phyloP scores from a whole-genome alignment of 2,888 invertebrate species.

The Caenorhabditis auriculariae region DNA sequence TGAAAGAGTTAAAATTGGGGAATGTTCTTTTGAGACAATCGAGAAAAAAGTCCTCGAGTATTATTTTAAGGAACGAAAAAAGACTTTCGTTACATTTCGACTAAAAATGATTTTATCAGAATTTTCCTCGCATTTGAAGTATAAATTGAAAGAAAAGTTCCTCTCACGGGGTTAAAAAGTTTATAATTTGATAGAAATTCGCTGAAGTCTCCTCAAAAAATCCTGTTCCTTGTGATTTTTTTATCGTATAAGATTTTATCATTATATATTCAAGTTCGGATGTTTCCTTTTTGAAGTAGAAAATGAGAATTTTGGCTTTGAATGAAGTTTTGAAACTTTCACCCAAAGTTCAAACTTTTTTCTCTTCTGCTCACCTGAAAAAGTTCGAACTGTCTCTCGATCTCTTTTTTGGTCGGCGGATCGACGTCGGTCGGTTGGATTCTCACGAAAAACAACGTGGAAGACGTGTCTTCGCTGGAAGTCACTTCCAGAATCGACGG shows the following conservation, averaged over 20 bases:
- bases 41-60: not conserved
- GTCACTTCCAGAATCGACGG: too few species aligned
- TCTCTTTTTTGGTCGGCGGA: conserved; percentile 1
- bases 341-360: too few species aligned
- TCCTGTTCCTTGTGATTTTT: too few species aligned
- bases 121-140: not conserved
- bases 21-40: not conserved
- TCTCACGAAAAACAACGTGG: conserved; percentile 14
- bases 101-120: too few species aligned
- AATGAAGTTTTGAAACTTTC: too few species aligned
- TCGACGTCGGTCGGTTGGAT: conserved; percentile 2
- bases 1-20: conserved; percentile 4
- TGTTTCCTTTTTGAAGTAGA: too few species aligned
- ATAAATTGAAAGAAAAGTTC: not conserved
- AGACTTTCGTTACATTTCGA: not conserved
- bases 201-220: too few species aligned
- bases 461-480: conserved; percentile 24
- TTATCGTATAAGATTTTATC: too few species aligned
- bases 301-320: too few species aligned
- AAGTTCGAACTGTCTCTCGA: not conserved
- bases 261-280: too few species aligned
- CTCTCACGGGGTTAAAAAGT: too few species aligned
- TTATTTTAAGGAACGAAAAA: not conserved
- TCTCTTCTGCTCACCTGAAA: conserved; percentile 6
- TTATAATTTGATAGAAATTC: too few species aligned